phyloP scores from a whole-genome alignment of 2,888 invertebrate species.

The Tethea ocularis region DNA sequence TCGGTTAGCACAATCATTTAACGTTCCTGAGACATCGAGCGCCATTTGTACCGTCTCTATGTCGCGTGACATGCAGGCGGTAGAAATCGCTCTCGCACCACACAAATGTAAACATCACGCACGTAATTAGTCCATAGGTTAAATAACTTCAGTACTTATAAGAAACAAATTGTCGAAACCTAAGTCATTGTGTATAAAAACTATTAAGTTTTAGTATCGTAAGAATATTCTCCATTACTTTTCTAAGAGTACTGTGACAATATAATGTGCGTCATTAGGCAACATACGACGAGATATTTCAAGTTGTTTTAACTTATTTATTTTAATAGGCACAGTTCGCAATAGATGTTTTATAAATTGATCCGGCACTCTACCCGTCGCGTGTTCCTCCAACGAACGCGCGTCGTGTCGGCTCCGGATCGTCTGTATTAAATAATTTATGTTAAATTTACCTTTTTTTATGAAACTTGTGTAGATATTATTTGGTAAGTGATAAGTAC shows the following conservation, averaged over 20 bases:
- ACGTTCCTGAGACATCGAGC: conserved; percentile 59
- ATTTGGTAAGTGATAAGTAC: conserved; percentile 59
- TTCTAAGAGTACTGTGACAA: conserved; percentile 78
- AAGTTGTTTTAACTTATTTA: conserved; percentile 79
- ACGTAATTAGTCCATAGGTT: conserved; percentile 78
- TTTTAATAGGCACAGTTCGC: conserved; percentile 61
- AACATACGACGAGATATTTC: conserved; percentile 68
- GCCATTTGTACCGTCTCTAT: conserved; percentile 41
- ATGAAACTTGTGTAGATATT: conserved; percentile 69
- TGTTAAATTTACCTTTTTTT: conserved; percentile 68
- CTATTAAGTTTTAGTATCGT: conserved; percentile 76
- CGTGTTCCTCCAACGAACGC: conserved; percentile 38
- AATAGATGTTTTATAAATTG: conserved; percentile 39
- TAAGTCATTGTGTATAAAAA: conserved; percentile 84
- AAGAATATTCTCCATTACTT: conserved; percentile 81
- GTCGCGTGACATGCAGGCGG: conserved; percentile 29
- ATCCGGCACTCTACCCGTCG: conserved; percentile 38
- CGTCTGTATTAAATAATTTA: conserved; percentile 63
- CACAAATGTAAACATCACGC: conserved; percentile 65
- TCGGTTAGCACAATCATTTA: conserved; percentile 55
- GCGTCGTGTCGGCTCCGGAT: conserved; percentile 44
- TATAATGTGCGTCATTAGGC: conserved; percentile 68
- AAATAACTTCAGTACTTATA: conserved; percentile 79
- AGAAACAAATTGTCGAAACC: conserved; percentile 83
- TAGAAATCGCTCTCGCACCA: conserved; percentile 45